Percentiles rank a stretch among this genome's conserved stretches.
These are phyloP conservation scores for Motacilla alba DNA, from an alignment of 2,113 vertebrate genomes.

Conservation along the genomic window DNA sequence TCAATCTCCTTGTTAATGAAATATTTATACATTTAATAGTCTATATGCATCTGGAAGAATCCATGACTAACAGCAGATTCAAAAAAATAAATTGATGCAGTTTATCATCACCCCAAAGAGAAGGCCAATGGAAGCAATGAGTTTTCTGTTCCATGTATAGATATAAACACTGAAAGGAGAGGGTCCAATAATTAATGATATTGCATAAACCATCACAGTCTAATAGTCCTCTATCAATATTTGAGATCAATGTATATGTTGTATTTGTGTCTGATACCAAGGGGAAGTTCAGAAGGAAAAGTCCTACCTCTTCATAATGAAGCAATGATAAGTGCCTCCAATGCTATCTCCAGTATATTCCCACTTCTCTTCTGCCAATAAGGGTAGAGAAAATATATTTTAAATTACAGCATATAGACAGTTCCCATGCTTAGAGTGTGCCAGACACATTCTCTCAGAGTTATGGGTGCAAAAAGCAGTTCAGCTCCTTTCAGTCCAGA, in stretches of 20 bases:
- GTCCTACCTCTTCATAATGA: neutral
- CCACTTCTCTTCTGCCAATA: neutral
- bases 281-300: neutral
- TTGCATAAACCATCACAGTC: neutral
- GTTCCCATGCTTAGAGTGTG: neutral
- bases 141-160: neutral
- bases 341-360: neutral
- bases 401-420: neutral
- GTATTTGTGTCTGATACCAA: neutral
- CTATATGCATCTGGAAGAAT: neutral
- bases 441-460: neutral
- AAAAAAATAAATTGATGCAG: neutral
- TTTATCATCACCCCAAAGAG: neutral
- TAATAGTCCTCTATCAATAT: neutral
- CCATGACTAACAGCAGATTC: neutral
- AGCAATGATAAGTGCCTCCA: neutral
- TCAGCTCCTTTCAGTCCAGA: neutral
- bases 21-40: neutral
- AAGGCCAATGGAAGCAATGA: neutral
- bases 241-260: neutral
- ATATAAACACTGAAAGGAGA: neutral
- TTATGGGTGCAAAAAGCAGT: neutral
- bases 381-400: neutral
- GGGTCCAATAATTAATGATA: neutral
- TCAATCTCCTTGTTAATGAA: neutral